Evolutionary conservation across 1,140 invertebrate genomes (phyloP).

Genomic region (Drosophila ficusphila): DNA sequence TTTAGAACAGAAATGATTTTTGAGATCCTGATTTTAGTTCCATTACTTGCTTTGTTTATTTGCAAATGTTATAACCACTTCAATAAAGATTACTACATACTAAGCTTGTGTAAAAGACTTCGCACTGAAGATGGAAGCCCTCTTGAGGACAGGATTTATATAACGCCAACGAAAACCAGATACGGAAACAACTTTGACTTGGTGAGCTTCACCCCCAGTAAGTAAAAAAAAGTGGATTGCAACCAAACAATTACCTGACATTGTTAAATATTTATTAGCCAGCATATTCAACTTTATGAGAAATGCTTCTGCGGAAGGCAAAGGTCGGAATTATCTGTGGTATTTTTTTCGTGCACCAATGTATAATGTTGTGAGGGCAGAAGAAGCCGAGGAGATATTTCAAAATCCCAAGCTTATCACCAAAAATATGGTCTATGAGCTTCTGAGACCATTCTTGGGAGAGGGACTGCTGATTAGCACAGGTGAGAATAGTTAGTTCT

Average conservation of each 20-base stretch:
- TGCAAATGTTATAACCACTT: conserved; percentile 25
- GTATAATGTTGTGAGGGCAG: conserved; percentile 64
- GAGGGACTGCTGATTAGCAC: conserved; percentile 88
- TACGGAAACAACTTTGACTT: conserved; percentile 79
- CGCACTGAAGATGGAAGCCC: conserved; percentile 56
- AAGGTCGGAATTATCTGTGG: conserved; percentile 52
- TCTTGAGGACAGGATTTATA: conserved; percentile 37
- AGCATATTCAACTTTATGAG: conserved; percentile 44
- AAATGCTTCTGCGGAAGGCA: conserved; percentile 14
- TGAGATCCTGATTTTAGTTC: neutral
- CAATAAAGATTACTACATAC: conserved; percentile 48
- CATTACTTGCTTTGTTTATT: neutral
- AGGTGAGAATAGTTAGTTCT: conserved; percentile 82
- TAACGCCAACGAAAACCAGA: conserved; percentile 49
- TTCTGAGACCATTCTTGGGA: conserved; percentile 88
- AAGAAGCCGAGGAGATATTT: conserved; percentile 70
- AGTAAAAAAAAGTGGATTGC: neutral
- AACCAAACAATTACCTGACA: no score
- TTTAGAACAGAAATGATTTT: conserved; percentile 7
- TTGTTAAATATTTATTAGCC: neutral
- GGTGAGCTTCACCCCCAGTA: conserved; percentile 47
- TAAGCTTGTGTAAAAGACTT: conserved; percentile 50
- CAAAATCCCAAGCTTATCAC: conserved; percentile 62
- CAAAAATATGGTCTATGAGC: conserved; percentile 81
- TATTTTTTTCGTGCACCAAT: conserved; percentile 45